A percentile compares a stretch with the other conserved stretches of the same genome.
phyloP scores from a whole-genome alignment of 2,797 vertebrate genomes.

The Takifugu ocellatus region DNA sequence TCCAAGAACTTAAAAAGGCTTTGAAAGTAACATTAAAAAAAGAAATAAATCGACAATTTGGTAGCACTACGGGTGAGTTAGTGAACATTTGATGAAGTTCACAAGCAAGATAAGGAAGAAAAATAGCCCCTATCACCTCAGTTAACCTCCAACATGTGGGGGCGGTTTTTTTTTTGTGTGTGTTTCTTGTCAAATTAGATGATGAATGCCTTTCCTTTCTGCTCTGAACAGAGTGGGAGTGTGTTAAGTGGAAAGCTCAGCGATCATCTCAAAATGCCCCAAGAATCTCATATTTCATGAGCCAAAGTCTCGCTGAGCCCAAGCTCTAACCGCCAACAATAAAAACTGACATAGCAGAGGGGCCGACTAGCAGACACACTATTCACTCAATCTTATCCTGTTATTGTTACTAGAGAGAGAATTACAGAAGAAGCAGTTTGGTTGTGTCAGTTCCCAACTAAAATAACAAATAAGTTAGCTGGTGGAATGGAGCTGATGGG shows the following conservation, averaged over 20 bases:
- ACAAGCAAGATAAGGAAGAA: too few relatives aligned
- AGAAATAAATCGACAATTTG: too few relatives aligned
- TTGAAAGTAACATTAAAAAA: too few relatives aligned
- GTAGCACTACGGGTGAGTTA: too few relatives aligned
- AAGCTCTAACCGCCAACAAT: slow-evolving; percentile 51
- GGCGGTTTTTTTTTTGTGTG: slow-evolving; percentile 29
- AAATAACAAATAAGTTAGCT: slow-evolving; percentile 8
- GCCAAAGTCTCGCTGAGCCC: slow-evolving; percentile 40
- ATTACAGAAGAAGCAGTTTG: slow-evolving; percentile 8
- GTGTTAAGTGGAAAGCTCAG: slow-evolving; percentile 62
- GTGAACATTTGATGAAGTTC: too few relatives aligned
- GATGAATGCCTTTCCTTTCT: slow-evolving; percentile 52
- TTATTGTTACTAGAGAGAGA: slow-evolving; percentile 14
- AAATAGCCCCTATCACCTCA: not conserved
- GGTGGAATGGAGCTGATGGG: not conserved
- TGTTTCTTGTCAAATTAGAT: slow-evolving; percentile 40
- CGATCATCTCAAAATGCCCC: slow-evolving; percentile 63
- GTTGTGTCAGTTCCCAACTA: slow-evolving; percentile 6
- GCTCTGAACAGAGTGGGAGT: slow-evolving; percentile 39
- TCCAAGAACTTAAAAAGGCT: too few relatives aligned
- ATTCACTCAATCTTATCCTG: slow-evolving; percentile 16
- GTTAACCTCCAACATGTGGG: slow-evolving; percentile 7
- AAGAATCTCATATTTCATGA: slow-evolving; percentile 62
- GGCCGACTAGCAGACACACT: slow-evolving; percentile 19
- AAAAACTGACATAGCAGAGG: slow-evolving; percentile 47